Base-by-base conservation (phyloP, 2,797 vertebrate species). In the Cetoscarus ocellatus region DNA sequence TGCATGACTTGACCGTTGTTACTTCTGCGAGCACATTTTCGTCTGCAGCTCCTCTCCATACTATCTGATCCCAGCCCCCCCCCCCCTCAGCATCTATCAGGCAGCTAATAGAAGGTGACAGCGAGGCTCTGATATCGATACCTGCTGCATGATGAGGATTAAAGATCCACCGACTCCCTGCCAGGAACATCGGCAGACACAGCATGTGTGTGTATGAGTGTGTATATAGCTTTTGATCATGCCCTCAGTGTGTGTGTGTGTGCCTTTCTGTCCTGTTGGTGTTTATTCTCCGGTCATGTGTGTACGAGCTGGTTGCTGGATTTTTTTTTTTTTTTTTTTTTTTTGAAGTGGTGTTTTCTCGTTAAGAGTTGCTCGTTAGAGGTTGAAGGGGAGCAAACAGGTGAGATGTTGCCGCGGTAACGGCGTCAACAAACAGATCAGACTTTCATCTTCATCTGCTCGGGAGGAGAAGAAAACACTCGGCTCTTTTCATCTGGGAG, bases 71-170 rank as follows among this genome's bases (percentile, higher is more conserved):
- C 18, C 17, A 0, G n/a, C 17, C 34, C 7, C 7, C 8, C 8
- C 7, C 14, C 12, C 13, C 27, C 91, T 75, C 51, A 87, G 77
- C 81, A 85, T 90, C 89, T 91, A 89, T 84, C 88, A 5, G 95
- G 91, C 93, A 71, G 62, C 53, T 97, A 96, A 97, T 95, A 94
- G 94, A 95, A 95, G 95, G 92, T 96, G 96, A 96, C 96, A 95
- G 95, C 87, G 83, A 92, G 92, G 93, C 94, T 96, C 96, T 96
- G 94, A 95, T 96, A 96, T 95, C 95, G 94, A 96, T 96, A 97
- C 90, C 91, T 95, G 94, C 93, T 92, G 91, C 93, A 93, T 96
- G 96, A 96, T 96, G 96, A 96, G 93, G 92, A 96, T 96, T 96
- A 96, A 96, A 94, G 93, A 95, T 93, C 90, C 94, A 72, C 84